Evolutionary conservation across 1,140 invertebrate species (phyloP), one percentile per base, ranked within the genome.

Genomic region (Limonius californicus): DNA sequence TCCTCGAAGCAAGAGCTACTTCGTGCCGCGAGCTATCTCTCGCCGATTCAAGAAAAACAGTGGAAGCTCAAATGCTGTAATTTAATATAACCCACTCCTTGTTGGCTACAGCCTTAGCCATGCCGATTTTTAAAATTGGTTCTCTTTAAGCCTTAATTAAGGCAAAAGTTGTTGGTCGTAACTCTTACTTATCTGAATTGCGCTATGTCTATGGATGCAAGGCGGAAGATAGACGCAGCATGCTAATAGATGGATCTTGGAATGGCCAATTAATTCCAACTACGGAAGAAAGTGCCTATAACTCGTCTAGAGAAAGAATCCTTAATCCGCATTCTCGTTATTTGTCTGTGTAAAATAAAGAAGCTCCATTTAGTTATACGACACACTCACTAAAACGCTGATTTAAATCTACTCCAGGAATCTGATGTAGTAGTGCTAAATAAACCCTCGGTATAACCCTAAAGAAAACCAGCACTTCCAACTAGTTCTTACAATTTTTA

Each of bases 211-310:
- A 50, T 50, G 45, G 45, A 50, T 50, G 45, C 45, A 50, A 50
- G 45, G 45, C 45, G n/a, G 45, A 50, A 57, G 56, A 57, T 57
- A 57, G 56, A 57, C 43, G 57, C 45, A 50, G 57, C 42, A 59
- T 59, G 57, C 43, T 62, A 62, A 62, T 62, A 45, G 61, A 62
- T 62, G 61, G 35, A 27, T 20, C 43, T 42, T 30, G 55, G 55
- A 62, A 62, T 62, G 61, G 61, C 61, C 61, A 54, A 62, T 62
- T 62, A 62, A 62, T 62, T 62, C 39, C 47, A 43, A 60, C 58
- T 47, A 45, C 42, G 57, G 58, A 60, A 50, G 58, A 50, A 60
- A 60, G 58, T 60, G 58, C 58, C 58, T 60, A 60, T 60, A 60
- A 60, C 58, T 60, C 43, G 58, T 60, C 58, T 50, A 60, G 58